Base-by-base conservation (phyloP, 1,140 invertebrate genomes). In the Triops cancriformis region DNA sequence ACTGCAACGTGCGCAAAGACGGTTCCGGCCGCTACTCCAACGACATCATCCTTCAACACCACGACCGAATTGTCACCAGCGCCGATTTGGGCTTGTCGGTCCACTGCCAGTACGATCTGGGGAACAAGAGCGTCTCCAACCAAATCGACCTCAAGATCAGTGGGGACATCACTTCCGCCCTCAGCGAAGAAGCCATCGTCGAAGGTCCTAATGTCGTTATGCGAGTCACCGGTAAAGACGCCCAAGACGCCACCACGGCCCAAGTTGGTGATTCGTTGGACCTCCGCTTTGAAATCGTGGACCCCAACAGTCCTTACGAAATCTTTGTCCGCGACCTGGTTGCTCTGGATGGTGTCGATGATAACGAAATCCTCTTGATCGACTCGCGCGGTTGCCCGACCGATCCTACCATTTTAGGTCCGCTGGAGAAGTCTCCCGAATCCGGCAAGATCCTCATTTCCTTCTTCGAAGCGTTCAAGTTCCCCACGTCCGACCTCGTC, bases 381-480 rank as follows among this genome's bases (percentile, higher is more conserved):
- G 95, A 97, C 83, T 91, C 92, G n/a, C 88, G 91, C 80, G 95
- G 95, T 83, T 97, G 95, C 84, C 94, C 94, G 1, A 96, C 94
- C 3, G 94, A 96, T 83, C 91, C 94, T 80, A 91, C 94, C 81
- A 96, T 96, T 83, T 95, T 97, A 94, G 93, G 94, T 81, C 92
- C 93, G 26, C 88, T 95, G 76, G 92, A 92, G 85, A 94, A 95
- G 85, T 91, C 93, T 14, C 86, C 89, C 26, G 85, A 88, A 77
- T 89, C 90, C 27, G 90, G 90, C 83, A 93, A 93, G 88, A 90
- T 93, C 75, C 86, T 97, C 9, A 85, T 95, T n/a, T 94, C 94
- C 9, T 92, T 94, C 83, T 97, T 97, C 85, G 95, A 97, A 83
- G 95, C 95, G 11, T 97, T 97, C 89, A 96, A 97, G 84, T 97